These are phyloP conservation scores for Pristiophorus japonicus DNA, from an alignment of 2,113 vertebrate species.

Conservation along the genomic window DNA sequence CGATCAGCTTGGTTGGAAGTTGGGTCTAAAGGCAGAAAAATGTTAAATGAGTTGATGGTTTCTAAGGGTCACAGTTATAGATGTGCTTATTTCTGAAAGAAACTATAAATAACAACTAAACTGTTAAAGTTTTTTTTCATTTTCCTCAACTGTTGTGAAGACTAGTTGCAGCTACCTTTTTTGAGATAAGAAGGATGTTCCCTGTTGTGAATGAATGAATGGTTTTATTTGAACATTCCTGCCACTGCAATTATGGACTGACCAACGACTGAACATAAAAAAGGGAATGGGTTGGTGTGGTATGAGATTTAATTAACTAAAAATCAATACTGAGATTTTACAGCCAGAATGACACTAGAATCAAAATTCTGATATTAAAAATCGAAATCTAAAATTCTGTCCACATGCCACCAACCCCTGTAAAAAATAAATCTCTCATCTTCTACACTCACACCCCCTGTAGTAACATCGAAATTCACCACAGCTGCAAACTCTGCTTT, in stretches of 20 bases:
- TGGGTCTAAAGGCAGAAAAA: no score
- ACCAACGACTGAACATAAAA: not conserved
- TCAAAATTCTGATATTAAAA: not conserved
- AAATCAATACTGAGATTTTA: not conserved
- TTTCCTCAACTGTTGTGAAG: not conserved
- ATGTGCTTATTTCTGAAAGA: not conserved
- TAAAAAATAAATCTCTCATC: no score
- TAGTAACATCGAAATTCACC: no score
- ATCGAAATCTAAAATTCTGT: not conserved
- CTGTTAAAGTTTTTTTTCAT: not conserved
- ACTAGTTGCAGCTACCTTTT: not conserved
- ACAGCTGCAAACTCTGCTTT: no score
- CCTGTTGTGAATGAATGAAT: not conserved
- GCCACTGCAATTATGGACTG: not conserved
- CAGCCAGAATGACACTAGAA: not conserved
- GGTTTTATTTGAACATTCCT: not conserved
- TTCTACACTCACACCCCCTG: no score
- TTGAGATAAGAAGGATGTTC: not conserved
- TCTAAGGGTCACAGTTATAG: no score
- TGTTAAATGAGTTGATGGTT: no score
- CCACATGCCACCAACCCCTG: not conserved
- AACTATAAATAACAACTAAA: not conserved
- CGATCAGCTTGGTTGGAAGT: no score
- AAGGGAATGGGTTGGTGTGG: not conserved
- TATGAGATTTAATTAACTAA: not conserved